These are phyloP conservation scores for Catharus fuscescens DNA, from an alignment of 2,113 vertebrate genomes.

Conservation along the genomic window DNA sequence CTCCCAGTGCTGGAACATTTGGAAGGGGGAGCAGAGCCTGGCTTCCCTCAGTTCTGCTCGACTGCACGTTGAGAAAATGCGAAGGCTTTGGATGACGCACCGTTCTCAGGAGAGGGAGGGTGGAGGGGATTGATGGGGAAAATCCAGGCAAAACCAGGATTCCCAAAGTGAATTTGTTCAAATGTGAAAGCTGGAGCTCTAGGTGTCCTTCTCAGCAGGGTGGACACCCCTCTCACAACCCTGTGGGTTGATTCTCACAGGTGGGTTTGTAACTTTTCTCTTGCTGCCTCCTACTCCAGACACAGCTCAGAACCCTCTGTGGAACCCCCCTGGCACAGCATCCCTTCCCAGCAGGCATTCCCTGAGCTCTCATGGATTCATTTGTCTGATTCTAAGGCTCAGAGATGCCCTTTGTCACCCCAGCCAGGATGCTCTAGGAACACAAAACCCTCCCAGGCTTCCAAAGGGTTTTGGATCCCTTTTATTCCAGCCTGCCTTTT, in stretches of 20 bases:
- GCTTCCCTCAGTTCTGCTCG: not conserved
- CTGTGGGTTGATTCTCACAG: not conserved
- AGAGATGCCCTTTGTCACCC: not conserved
- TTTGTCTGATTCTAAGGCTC: not conserved
- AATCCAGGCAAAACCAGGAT: not conserved
- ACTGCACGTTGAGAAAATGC: not conserved
- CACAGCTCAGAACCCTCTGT: rapidly evolving
- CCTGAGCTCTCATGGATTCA: rapidly evolving
- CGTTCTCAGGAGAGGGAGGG: not conserved
- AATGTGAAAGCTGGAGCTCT: not conserved
- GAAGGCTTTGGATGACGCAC: not conserved
- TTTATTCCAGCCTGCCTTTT: not conserved
- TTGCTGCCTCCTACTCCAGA: not conserved
- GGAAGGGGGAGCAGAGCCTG: conserved; percentile 22
- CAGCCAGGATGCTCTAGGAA: not conserved
- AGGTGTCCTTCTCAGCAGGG: not conserved
- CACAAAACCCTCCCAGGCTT: not conserved
- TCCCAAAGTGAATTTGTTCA: not conserved
- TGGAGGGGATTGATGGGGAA: not conserved
- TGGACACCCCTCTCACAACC: not conserved
- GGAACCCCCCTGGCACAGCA: rapidly evolving
- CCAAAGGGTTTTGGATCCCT: not conserved
- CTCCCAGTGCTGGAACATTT: conserved; percentile 2
- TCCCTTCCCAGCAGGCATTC: rapidly evolving
- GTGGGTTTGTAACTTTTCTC: not conserved